Evolutionary conservation across 2,113 vertebrate genomes (phyloP).

Genomic region (Mustela nigripes): DNA sequence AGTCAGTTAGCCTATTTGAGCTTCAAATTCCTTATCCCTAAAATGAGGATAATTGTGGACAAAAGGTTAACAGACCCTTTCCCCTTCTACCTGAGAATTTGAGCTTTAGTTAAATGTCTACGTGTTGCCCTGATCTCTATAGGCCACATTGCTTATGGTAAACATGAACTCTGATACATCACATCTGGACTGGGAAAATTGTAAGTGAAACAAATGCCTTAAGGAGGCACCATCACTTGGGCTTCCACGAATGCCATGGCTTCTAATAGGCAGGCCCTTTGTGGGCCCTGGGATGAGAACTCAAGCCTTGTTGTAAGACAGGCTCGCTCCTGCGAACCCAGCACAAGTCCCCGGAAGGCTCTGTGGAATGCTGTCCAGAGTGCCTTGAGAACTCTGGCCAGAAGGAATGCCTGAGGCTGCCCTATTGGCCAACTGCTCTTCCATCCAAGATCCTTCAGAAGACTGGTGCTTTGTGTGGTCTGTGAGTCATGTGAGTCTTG

Average conservation of each 20-base stretch:
- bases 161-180: slow-evolving; percentile 38
- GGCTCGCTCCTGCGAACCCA: neutral
- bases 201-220: neutral
- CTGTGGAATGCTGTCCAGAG: neutral
- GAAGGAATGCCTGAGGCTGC: neutral
- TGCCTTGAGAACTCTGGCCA: neutral
- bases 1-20: slow-evolving; percentile 42
- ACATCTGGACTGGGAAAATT: slow-evolving; percentile 9
- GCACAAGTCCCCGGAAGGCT: neutral
- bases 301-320: neutral
- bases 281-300: neutral
- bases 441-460: neutral
- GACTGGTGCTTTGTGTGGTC: neutral
- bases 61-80: neutral
- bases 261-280: neutral
- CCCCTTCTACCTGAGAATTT: slow-evolving; percentile 22
- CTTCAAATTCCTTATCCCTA: slow-evolving; percentile 29
- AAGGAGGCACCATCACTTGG: neutral
- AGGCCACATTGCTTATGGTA: neutral
- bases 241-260: neutral
- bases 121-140: neutral
- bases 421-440: neutral
- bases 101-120: slow-evolving; percentile 26
- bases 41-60: neutral
- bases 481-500: neutral